Evolutionary conservation across 2,888 invertebrate species (phyloP), one percentile per base, ranked within the genome.

Genomic region (Lissonota sp.): DNA sequence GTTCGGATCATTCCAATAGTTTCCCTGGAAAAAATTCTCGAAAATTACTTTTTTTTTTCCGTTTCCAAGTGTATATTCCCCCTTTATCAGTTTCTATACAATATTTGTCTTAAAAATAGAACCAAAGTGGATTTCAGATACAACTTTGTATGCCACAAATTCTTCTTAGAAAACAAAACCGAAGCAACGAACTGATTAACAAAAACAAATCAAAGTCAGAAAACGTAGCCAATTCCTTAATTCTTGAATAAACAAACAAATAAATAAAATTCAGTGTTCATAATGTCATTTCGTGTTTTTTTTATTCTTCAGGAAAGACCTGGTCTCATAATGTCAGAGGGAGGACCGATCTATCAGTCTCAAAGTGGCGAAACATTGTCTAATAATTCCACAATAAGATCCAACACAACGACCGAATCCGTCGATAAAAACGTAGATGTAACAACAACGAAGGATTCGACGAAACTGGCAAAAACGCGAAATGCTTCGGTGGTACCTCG

Each of bases 401-500:
- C 12, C 5, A 74, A 16, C 4, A 42, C 74, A 2, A 40, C 67
- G 3, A 70, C 66, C 1, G 80, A 82, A n/a, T 69, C 74, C 4
- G 57, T 79, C 3, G 60, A 78, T 7, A 7, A 82, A 57, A 75
- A 70, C n/a, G 10, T 57, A 37, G 46, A 74, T 6, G 67, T 72
- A 8, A 66, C 73, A 6, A 7, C 53, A 0, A n/a, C 57, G n/a
- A 10, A 39, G 0, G 60, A 71, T 44, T 5, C 57, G 12, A 73
- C 14, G 0, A 83, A 77, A 42, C 40, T 66, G 44, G 73, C 83
- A 7, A 83, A 80, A 44, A 69, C 62, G 42, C 62, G 79, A 40
- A 79, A 80, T 14, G 79, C 83, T 0, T 79, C 79, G 2, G 71
- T 84, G 7, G 82, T 81, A 0, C 76, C 80, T 2, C 79, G 83